Evolutionary conservation across 2,797 vertebrate genomes (phyloP), one percentile per base, ranked within the genome.

Genomic region (Prunella strophiata): DNA sequence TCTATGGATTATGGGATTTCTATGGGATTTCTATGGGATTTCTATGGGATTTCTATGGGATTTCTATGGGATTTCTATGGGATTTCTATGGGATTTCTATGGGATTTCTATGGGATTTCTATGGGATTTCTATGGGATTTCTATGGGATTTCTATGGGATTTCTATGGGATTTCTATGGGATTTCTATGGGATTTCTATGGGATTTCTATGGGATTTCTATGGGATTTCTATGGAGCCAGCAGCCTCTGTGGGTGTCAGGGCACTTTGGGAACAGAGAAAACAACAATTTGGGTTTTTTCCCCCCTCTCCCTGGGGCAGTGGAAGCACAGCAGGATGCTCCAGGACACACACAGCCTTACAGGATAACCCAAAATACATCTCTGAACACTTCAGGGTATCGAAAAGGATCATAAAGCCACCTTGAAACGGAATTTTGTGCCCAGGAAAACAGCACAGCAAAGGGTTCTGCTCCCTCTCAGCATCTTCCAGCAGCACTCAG

Each of bases 161-260:
- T 77, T 22, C 0, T 17, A 3, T 16, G 75, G 70, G 32, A n/a
- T 40, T 54, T 38, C 1, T 9, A 13, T 30, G 15, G 30, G 45
- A 5, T 36, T 77, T 22, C 12, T 21, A 30, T 32, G 52, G 30
- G 20, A 3, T 36, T 77, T 22, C 0, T 17, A 3, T 16, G 75
- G 70, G 32, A n/a, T 40, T 54, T 38, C 1, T 9, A 13, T 30
- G 15, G 66, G 48, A 26, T 26, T 52, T 50, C 1, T 21, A 20
- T 16, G 13, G 26, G 26, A 11, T 36, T 29, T 38, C 1, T 5
- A 13, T 7, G 18, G 13, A 57, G 15, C 15, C 38, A 36, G 50
- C 50, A n/a, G 20, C 36, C 50, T 30, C 10, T 0, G 0, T 1
- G 5, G 8, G 5, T 1, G 4, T 48, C 68, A 47, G 51, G 57